Evolutionary conservation across 2,888 invertebrate species (phyloP).

Genomic region (Idaea aversata): DNA sequence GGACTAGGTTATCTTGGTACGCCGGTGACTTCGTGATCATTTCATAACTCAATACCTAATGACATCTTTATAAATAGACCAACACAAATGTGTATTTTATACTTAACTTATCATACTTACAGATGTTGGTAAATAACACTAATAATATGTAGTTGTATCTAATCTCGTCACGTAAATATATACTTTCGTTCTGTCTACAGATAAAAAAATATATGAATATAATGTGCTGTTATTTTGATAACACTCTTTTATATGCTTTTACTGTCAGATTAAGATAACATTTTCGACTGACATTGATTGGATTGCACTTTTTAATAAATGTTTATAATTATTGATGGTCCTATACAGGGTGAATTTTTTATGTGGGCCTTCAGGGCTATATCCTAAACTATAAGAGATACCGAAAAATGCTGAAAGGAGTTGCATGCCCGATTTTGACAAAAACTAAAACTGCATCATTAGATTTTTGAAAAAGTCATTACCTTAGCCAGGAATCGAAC

Average conservation of each 20-base stretch:
- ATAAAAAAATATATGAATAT: neutral
- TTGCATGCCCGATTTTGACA: too few relatives aligned
- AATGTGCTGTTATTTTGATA: neutral
- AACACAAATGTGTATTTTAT: neutral
- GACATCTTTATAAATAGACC: neutral
- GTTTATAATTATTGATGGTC: too few relatives aligned
- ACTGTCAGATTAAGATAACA: neutral
- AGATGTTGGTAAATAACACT: neutral
- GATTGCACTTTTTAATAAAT: too few relatives aligned
- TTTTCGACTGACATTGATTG: neutral
- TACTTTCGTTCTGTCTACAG: neutral
- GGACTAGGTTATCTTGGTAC: slow-evolving; percentile 20
- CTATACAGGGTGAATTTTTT: too few relatives aligned
- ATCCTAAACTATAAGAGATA: too few relatives aligned
- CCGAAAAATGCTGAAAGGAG: too few relatives aligned
- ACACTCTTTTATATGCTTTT: neutral
- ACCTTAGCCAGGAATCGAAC: too few relatives aligned
- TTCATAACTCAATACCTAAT: slow-evolving; percentile 14
- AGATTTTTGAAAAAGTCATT: too few relatives aligned
- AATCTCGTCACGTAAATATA: neutral
- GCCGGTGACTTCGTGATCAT: slow-evolving; percentile 24
- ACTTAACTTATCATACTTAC: neutral
- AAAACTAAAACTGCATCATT: too few relatives aligned
- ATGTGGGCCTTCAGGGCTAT: too few relatives aligned
- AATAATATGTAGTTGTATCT: neutral